A percentile compares a stretch with the other conserved stretches of the same genome.
Conservation (phyloP, 37 sponge, comb jelly and placozoan species). For the Spongilla lacustris region DNA sequence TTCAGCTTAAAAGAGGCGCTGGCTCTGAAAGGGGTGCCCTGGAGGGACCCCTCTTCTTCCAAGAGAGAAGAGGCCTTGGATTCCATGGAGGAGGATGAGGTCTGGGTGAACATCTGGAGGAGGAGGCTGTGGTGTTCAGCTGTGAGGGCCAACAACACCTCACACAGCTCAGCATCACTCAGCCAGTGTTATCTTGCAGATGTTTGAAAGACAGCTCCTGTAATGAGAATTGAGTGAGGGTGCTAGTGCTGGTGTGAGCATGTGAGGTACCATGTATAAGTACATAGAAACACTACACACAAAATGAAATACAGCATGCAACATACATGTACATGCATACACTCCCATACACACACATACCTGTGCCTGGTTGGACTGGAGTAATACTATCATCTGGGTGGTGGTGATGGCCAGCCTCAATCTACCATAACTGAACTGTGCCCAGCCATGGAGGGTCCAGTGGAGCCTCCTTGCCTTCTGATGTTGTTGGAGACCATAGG, state of each 20-base stretch:
- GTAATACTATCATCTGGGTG: conserved; percentile 71
- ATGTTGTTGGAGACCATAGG: conserved; percentile 52
- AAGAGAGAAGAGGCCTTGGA: not conserved
- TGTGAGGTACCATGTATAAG: too few species aligned
- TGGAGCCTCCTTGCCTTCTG: conserved; percentile 49
- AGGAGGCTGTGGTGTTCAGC: conserved; percentile 23
- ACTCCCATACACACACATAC: conserved; percentile 9
- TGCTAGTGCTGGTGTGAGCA: too few species aligned
- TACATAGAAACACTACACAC: too few species aligned
- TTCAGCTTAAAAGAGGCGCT: conserved; percentile 33
- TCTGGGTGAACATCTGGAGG: not conserved
- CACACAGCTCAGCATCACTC: conserved; percentile 26
- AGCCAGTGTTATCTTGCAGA: conserved; percentile 26
- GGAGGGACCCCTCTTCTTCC: not conserved
- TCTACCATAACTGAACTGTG: conserved; percentile 23
- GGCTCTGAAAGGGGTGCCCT: conserved; percentile 18
- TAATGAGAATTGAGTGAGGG: not conserved
- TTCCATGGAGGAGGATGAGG: not conserved
- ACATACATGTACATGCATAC: not conserved
- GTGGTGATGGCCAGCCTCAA: conserved; percentile 49
- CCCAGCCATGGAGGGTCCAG: conserved; percentile 80
- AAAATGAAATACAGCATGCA: too few species aligned
- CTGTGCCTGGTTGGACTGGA: conserved; percentile 61
- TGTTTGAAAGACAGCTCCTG: not conserved
- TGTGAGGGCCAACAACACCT: conserved; percentile 38